Percentiles rank a stretch among this genome's conserved stretches.
phyloP scores from a whole-genome alignment of 2,113 vertebrate genomes.

The Oxygymnocypris stewartii region DNA sequence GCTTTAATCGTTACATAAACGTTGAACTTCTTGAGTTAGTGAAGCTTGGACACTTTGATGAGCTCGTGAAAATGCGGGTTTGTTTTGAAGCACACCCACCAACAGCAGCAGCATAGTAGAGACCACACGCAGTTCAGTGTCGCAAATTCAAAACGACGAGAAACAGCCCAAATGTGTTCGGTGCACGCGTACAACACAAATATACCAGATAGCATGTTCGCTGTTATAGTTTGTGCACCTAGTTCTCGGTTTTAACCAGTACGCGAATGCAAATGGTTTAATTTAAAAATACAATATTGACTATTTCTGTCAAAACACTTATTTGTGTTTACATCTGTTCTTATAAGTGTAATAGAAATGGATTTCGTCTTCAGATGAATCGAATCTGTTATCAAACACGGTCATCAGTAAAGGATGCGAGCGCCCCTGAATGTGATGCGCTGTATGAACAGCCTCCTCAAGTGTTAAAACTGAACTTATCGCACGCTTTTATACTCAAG shows the following conservation, averaged over 20 bases:
- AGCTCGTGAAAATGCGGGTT: constrained; percentile 47
- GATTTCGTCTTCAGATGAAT: background rate
- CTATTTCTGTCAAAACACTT: background rate
- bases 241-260: background rate
- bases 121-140: constrained; percentile 41
- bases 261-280: background rate
- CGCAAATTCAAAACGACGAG: background rate
- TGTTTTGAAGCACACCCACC: constrained; percentile 64
- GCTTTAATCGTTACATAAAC: background rate
- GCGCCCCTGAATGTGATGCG: constrained; percentile 43
- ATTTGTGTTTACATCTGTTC: background rate
- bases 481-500: background rate
- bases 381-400: constrained; percentile 3
- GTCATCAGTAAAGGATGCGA: constrained; percentile 17
- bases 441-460: background rate
- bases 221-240: background rate
- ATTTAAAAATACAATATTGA: background rate
- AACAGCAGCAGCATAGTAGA: constrained; percentile 21
- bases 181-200: background rate
- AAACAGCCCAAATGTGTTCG: background rate
- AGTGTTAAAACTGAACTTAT: constrained; percentile 12
- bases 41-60: background rate
- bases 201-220: background rate
- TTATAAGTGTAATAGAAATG: background rate
- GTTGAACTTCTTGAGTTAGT: background rate